Evolutionary conservation across 2,113 vertebrate species (phyloP), one percentile per base, ranked within the genome.

Genomic region (Ceyx cyanopectus): DNA sequence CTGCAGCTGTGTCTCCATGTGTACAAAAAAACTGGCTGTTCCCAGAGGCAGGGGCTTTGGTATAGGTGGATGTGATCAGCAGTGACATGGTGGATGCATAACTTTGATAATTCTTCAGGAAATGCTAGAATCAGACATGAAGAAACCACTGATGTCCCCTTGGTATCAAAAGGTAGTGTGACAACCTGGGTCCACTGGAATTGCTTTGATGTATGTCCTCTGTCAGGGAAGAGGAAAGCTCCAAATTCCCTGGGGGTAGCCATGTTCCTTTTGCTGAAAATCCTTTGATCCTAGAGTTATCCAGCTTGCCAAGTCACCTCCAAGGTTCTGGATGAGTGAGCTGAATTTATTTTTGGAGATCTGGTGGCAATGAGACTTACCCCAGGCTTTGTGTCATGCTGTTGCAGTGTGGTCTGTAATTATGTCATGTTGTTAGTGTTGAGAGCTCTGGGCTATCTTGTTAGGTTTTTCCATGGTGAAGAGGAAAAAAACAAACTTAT

Each of bases 31-130:
- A n/a, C 13, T 27, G 16, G 16, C 32, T 3, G 0, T 54, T 92
- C 62, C 32, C 32, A 60, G 50, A 54, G 34, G 12, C 10, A 79
- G 34, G 16, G 41, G 6, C 14, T 58, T 50, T 14, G 4, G 6
- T 14, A 29, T 19, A 41, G 29, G 27, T 62, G 22, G 12, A 23
- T 57, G 8, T 13, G 11, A 11, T 34, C 53, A 32, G 19, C 21
- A 73, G 54, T 29, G 46, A 50, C 10, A 9, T 0, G 1, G 24
- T 46, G 8, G 32, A 23, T 63, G 18, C 5, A 2, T 4, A 2
- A 1, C 40, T 91, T 48, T 41, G 34, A 26, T 29, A 63, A 37
- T 40, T 70, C 51, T 83, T 91, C 45, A 67, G 57, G 53, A 72
- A 53, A 37, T 24, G 7, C 23, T 81, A 12, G 29, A 70, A 89